Evolutionary conservation across 2,797 vertebrate species (phyloP).

Genomic region (Sebastes steindachneri): DNA sequence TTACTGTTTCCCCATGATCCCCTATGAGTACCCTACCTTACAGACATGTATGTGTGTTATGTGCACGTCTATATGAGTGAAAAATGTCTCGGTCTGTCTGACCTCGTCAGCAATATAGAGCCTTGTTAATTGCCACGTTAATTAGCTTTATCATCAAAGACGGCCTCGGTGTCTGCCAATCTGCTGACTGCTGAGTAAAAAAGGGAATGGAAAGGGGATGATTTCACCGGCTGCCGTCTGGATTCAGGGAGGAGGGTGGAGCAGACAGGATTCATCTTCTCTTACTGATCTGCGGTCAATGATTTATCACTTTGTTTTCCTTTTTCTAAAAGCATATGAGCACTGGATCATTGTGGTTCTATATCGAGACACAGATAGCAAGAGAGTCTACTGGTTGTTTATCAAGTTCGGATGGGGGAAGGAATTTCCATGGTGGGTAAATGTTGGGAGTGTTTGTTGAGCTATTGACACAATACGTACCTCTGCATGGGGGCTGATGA

Average conservation of each 20-base stretch:
- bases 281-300: conserved; percentile 47
- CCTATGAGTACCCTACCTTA: not conserved
- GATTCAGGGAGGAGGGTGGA: conserved; percentile 40
- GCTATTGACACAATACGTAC: conserved; percentile 10
- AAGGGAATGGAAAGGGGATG: not conserved
- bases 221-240: conserved; percentile 37
- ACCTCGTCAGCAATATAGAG: conserved; percentile 66
- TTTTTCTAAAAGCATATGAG: conserved; percentile 45
- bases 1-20: conserved; percentile 25
- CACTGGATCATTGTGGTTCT: conserved; percentile 28
- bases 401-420: conserved; percentile 38
- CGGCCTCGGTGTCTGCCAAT: conserved; percentile 41
- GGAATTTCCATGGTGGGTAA: conserved; percentile 7
- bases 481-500: not conserved
- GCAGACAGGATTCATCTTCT: conserved; percentile 53
- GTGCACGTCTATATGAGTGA: not conserved
- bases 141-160: conserved; percentile 77
- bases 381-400: conserved; percentile 25
- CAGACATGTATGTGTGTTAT: not conserved
- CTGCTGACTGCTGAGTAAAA: conserved; percentile 68
- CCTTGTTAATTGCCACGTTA: conserved; percentile 75
- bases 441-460: conserved; percentile 5
- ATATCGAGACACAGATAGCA: conserved; percentile 22
- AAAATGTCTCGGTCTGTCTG: conserved; percentile 14
- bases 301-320: conserved; percentile 71